These are phyloP conservation scores for Catharus minimus DNA, from an alignment of 2,113 vertebrate species.

Conservation along the genomic window DNA sequence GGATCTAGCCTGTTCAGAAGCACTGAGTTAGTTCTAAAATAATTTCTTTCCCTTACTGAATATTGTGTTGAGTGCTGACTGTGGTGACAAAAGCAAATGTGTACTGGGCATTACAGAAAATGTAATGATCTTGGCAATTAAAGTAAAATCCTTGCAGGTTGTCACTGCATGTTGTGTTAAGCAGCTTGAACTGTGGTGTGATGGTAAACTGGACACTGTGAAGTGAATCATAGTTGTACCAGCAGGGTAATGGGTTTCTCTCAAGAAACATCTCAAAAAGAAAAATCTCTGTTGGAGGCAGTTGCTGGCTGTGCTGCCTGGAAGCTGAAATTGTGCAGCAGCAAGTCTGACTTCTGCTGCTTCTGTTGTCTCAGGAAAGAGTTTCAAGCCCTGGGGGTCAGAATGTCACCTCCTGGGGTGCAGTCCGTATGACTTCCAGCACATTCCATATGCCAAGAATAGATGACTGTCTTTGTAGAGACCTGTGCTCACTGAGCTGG, in stretches of 20 bases:
- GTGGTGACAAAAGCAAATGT: not conserved
- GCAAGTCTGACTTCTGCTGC: not conserved
- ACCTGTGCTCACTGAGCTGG: not conserved
- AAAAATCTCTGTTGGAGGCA: not conserved
- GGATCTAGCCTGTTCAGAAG: not conserved
- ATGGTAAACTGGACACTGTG: not conserved
- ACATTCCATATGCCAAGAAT: not conserved
- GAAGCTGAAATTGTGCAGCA: not conserved
- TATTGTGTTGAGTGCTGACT: not conserved
- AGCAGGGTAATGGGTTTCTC: not conserved
- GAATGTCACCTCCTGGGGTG: not conserved
- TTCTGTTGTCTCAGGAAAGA: not conserved
- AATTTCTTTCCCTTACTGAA: not conserved
- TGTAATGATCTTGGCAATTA: not conserved
- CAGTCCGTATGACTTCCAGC: not conserved
- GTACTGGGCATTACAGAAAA: not conserved
- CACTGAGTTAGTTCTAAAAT: not conserved
- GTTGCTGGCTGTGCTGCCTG: not conserved
- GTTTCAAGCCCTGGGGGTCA: not conserved
- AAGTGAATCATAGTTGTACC: not conserved
- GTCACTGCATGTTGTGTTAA: not conserved
- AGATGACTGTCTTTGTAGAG: not conserved
- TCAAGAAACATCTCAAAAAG: not conserved
- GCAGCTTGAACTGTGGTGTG: not conserved
- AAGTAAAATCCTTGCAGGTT: not conserved